phyloP scores from a whole-genome alignment of 2,888 invertebrate genomes.

The Tipula vernalis region DNA sequence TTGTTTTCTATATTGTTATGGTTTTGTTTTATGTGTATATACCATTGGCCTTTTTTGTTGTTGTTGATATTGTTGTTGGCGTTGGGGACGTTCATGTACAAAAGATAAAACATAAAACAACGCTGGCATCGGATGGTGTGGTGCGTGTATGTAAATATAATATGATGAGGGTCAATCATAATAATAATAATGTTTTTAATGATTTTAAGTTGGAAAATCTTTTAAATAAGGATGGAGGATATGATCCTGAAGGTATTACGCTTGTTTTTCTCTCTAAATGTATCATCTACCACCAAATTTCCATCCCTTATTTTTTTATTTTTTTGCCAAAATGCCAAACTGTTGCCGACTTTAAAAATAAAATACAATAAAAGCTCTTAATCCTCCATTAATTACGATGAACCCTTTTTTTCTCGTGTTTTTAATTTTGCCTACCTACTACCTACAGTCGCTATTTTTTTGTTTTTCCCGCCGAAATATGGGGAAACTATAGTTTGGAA shows the following conservation, averaged over 20 bases:
- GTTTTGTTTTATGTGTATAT: background rate
- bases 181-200: background rate
- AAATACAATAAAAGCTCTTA: background rate
- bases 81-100: background rate
- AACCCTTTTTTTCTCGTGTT: background rate
- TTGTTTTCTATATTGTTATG: background rate
- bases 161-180: background rate
- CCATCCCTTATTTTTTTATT: background rate
- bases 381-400: background rate
- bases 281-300: background rate
- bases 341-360: background rate
- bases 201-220: background rate
- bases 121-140: background rate
- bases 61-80: background rate
- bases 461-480: background rate
- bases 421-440: background rate
- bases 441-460: background rate
- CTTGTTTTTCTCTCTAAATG: background rate
- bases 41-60: background rate
- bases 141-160: background rate
- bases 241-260: background rate
- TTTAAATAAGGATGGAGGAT: background rate
- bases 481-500: background rate
- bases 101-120: background rate
- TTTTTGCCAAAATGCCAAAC: background rate